A percentile compares a stretch with the other conserved stretches of the same genome.
Evolutionary conservation across 2,888 invertebrate genomes (phyloP).

Genomic region (Dicroscelio sp.): DNA sequence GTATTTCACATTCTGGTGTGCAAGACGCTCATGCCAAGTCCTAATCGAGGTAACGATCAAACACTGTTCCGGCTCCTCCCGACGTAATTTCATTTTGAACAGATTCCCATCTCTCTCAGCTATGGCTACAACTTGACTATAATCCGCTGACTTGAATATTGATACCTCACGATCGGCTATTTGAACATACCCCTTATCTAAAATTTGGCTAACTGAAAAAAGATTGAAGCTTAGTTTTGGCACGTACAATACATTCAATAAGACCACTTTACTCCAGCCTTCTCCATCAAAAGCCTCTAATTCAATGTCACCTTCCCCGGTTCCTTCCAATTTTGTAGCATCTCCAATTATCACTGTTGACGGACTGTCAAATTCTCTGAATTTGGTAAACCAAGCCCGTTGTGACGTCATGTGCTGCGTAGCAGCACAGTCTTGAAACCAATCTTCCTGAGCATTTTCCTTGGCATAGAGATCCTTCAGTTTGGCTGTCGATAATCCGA

Average conservation of each 20-base stretch:
- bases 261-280: not conserved
- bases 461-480: constrained; percentile 62
- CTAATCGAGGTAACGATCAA: not conserved
- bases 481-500: constrained; percentile 75
- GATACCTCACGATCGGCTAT: not conserved
- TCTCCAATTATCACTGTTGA: constrained; percentile 76
- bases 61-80: not conserved
- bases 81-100: not conserved
- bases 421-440: constrained; percentile 83
- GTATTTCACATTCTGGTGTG: not conserved
- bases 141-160: not conserved
- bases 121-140: not conserved
- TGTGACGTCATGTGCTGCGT: constrained; percentile 86
- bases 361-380: constrained; percentile 70
- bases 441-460: constrained; percentile 45
- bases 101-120: not conserved
- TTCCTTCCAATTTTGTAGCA: constrained; percentile 82
- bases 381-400: constrained; percentile 83
- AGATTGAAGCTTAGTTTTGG: not conserved
- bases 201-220: too few relatives aligned
- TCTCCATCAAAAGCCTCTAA: constrained; percentile 75
- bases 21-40: not conserved
- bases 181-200: not conserved
- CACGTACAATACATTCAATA: not conserved
- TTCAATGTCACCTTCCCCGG: constrained; percentile 81